Base-by-base conservation (phyloP, 1,140 invertebrate genomes). In the Rhynchophorus ferrugineus region DNA sequence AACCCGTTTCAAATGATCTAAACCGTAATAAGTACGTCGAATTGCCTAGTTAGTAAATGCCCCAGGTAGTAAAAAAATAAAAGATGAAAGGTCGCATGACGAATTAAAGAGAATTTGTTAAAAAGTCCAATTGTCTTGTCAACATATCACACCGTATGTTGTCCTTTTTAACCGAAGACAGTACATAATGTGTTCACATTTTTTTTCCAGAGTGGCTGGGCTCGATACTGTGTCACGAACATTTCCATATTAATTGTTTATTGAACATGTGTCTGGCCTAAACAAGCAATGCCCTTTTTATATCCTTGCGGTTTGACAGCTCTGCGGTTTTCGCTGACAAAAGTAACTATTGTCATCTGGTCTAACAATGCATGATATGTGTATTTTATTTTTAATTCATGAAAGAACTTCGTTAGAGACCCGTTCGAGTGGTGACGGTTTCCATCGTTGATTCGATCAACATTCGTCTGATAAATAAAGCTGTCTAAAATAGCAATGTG, bases 101-200 rank as follows among this genome's bases (percentile, higher is more conserved):
- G 41, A 44, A 62, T 60, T 60, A 44, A 53, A 36, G 44, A 49
- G 47, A 54, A 56, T 61, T 58, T 52, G 50, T 57, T 56, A 56
- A 51, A 59, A 58, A 63, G 56, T 59, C 57, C 24, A 29, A 43
- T 60, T 61, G 50, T 56, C 56, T 62, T 63, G 63, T 66, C 64
- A 66, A 64, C 64, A 64, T 64, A 62, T 66, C 64, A 66, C 43
- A 48, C 64, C 62, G 59, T 64, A 61, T 64, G 64, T 66, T 51
- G 60, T 29, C 44, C 33, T n/a, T 21, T 42, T 24, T 39, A 42
- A 49, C 44, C 49, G 48, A 51, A 54, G 52, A 48, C 37, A 45
- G 42, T 44, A 21, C 41, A 21, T 48, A 37, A 43, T 43, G 44
- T 29, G 18, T 47, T 49, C 38, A 56, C 47, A n/a, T n/a, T n/a